A percentile compares a stretch with the other conserved stretches of the same genome.
These are phyloP conservation scores for Aphodius sticticus DNA, from an alignment of 2,888 invertebrate genomes.

Conservation along the genomic window DNA sequence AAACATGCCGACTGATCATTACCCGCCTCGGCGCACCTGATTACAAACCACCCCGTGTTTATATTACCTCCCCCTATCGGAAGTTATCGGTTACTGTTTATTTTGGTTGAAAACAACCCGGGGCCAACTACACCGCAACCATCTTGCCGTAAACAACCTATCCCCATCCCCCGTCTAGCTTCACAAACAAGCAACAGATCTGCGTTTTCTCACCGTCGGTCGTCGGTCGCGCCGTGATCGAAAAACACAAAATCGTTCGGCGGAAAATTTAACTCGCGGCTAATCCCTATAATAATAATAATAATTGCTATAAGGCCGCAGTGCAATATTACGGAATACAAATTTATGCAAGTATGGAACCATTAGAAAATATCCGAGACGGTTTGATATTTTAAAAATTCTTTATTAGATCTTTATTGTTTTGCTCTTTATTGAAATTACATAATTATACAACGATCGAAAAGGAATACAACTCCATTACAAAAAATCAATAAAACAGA, in stretches of 20 bases:
- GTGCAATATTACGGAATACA: not conserved
- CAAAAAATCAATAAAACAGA: no score
- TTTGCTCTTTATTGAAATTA: no score
- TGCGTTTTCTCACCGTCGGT: not conserved
- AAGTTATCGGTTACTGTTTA: slow-evolving; percentile 11
- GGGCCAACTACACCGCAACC: not conserved
- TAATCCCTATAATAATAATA: not conserved
- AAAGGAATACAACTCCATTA: no score
- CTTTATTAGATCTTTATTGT: no score
- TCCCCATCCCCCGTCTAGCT: not conserved
- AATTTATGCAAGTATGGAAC: no score
- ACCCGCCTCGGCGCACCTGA: slow-evolving; percentile 4
- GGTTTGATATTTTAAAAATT: no score
- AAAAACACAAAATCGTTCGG: not conserved
- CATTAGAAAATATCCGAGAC: no score
- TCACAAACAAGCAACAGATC: not conserved
- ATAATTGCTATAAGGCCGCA: not conserved
- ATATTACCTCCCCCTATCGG: slow-evolving; percentile 6
- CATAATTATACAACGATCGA: no score
- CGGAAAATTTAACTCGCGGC: not conserved
- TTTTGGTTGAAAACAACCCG: slow-evolving; percentile 13
- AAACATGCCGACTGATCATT: slow-evolving; percentile 8
- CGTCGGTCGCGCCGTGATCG: not conserved
- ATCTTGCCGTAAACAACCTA: not conserved
- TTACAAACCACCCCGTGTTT: slow-evolving; percentile 20